A percentile compares a stretch with the other conserved stretches of the same genome.
Evolutionary conservation across 2,113 vertebrate species (phyloP).

Genomic region (Psophia crepitans): DNA sequence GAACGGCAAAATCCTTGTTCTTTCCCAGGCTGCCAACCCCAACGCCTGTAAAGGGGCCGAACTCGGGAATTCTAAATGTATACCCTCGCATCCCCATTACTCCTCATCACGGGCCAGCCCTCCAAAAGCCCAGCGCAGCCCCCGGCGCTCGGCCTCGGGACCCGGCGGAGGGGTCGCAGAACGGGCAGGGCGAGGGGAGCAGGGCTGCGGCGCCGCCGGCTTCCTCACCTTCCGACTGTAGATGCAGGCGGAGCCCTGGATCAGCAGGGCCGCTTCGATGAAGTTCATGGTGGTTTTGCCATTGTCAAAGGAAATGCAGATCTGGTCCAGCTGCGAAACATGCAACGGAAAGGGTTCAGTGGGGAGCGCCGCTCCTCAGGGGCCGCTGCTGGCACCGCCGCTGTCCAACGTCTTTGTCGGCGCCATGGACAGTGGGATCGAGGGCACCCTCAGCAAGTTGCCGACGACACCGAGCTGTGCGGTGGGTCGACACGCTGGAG

Average conservation of each 20-base stretch:
- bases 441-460: no score
- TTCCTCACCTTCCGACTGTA: conserved; percentile 91
- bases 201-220: accelerated
- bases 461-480: no score
- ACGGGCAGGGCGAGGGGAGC: accelerated
- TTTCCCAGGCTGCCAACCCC: background rate
- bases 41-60: accelerated
- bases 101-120: accelerated
- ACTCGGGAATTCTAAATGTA: accelerated
- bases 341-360: accelerated
- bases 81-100: accelerated
- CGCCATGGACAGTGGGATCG: no score
- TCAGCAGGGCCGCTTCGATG: conserved; percentile 87
- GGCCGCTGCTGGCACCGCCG: no score
- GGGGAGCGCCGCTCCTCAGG: no score
- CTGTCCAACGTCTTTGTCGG: no score
- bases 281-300: conserved; percentile 92
- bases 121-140: accelerated
- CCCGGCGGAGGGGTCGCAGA: accelerated
- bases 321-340: conserved; percentile 83
- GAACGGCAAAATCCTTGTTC: background rate
- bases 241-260: conserved; percentile 90
- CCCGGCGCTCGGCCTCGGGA: accelerated
- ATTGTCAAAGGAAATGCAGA: conserved; percentile 91
- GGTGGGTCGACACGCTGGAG: no score